Conservation (phyloP, 2,797 vertebrate species). For the Clarias platycephalus region DNA sequence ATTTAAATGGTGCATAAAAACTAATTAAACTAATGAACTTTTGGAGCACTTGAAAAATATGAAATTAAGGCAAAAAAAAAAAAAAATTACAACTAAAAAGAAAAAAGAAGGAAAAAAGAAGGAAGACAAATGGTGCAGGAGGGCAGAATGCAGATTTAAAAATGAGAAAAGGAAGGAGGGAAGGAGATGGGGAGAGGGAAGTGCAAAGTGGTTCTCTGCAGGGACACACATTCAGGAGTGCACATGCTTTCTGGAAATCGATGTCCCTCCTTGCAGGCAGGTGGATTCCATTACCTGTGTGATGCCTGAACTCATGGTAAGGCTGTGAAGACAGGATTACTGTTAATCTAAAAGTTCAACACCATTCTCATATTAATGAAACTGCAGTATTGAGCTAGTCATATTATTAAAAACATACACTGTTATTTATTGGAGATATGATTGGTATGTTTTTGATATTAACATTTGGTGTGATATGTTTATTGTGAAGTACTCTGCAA, state of each 20-base stretch:
- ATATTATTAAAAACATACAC: not conserved
- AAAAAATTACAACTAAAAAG: too few species aligned
- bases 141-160: not conserved
- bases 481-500: not conserved
- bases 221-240: conserved; percentile 21
- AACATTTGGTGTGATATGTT: not conserved
- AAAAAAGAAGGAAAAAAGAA: not conserved
- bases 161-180: conserved; percentile 15
- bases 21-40: conserved; percentile 55
- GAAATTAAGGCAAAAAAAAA: conserved; percentile 19
- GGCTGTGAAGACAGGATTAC: not conserved
- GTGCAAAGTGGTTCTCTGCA: conserved; percentile 9
- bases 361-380: not conserved
- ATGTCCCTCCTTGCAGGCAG: conserved; percentile 32
- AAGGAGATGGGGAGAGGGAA: not conserved
- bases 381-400: not conserved
- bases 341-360: conserved; percentile 21
- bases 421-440: not conserved
- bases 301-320: conserved; percentile 5
- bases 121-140: not conserved
- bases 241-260: conserved; percentile 44
- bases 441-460: not conserved
- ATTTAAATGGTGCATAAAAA: conserved; percentile 46
- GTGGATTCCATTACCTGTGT: conserved; percentile 49
- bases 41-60: conserved; percentile 31